Base-by-base conservation (phyloP, 1,140 invertebrate species). In the Cardiocondyla obscurior region DNA sequence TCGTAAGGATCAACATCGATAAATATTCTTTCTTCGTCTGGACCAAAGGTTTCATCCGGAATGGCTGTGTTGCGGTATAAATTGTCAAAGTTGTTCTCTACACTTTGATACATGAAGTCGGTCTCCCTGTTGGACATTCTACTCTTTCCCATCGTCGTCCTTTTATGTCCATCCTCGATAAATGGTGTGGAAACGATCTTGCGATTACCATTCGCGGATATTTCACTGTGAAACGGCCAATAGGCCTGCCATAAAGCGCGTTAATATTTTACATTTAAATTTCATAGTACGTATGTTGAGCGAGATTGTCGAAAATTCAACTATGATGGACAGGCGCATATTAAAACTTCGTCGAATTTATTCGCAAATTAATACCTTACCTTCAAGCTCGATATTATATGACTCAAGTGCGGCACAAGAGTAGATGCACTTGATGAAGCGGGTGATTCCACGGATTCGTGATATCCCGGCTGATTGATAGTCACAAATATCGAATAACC, bases 311-410 rank as follows among this genome's bases (percentile, higher is more conserved):
- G 44, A 64, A 46, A 79, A 44, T 72, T 73, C 19, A 74, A 14
- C 46, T 30, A 55, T 46, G 49, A 5, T 8, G 19, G 33, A 30
- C 16, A 58, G 10, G 25, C 72, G 57, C 73, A 39, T 39, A 33
- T 19, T 10, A 22, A 12, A 42, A 67, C 64, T 70, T 19, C 64
- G n/a, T 42, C 28, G 58, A 70, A 25, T 73, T 77, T 46, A 39
- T 33, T 46, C 36, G 22, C 0, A 14, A 36, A 19, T 60, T 72
- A 58, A 58, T 10, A 3, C 90, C 95, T 96, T 95, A 97, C 96
- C 96, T 97, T 96, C 84, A 97, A 91, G 91, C 95, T 96, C 89
- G 95, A 95, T 85, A 97, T 95, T 90, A 97, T 94, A 90, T 95
- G 95, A 92, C 95, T 96, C 90, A 97, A 95, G 91, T 96, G 95